A percentile compares a stretch with the other conserved stretches of the same genome.
phyloP scores from a whole-genome alignment of 2,888 invertebrate species.

The Physocephala rufipes region DNA sequence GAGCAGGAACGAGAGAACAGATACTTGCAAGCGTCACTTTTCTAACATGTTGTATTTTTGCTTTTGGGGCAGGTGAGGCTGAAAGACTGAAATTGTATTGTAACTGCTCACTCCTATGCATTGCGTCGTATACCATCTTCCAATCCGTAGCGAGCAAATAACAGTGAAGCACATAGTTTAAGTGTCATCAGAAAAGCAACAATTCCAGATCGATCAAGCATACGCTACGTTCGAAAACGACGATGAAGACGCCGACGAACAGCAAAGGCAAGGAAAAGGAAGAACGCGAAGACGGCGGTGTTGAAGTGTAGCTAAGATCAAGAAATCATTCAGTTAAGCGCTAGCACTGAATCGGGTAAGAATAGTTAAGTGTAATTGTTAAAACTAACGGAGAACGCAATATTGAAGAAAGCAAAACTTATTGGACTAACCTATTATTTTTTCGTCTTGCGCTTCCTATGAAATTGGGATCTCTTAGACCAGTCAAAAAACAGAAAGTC shows the following conservation, averaged over 20 bases:
- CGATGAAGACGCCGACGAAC: conserved; percentile 39
- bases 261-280: conserved; percentile 13
- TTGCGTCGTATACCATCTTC: not conserved
- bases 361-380: conserved; percentile 49
- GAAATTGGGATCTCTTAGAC: too few species aligned
- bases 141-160: conserved; percentile 18
- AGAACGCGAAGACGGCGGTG: conserved; percentile 47
- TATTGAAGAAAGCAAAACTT: not conserved
- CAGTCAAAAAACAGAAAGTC: not conserved
- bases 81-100: not conserved
- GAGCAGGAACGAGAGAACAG: conserved; percentile 1
- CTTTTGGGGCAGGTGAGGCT: not conserved
- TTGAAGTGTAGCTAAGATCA: conserved; percentile 60
- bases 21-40: not conserved
- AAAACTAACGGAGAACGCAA: conserved; percentile 3
- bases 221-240: conserved; percentile 11
- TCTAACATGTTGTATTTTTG: not conserved
- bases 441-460: too few species aligned
- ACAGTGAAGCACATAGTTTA: conserved; percentile 42
- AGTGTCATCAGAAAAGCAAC: conserved; percentile 36
- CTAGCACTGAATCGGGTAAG: conserved; percentile 66
- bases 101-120: not conserved
- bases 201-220: conserved; percentile 37
- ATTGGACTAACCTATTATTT: too few species aligned
- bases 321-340: conserved; percentile 65